Evolutionary conservation across 1,140 invertebrate genomes (phyloP).

Genomic region (Chlorops oryzae): DNA sequence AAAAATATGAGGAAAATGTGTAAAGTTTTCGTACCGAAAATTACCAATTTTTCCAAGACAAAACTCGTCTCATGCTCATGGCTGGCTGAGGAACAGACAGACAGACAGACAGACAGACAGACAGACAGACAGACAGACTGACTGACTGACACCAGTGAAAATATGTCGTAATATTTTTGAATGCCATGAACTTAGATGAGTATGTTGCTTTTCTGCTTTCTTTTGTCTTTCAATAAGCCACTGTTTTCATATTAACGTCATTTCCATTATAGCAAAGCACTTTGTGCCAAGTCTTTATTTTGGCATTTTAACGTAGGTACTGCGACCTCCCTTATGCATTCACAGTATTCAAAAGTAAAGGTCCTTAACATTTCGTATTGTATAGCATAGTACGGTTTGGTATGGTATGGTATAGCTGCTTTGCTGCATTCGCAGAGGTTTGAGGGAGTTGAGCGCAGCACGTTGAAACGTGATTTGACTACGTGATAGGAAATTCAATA

Average conservation of each 20-base stretch:
- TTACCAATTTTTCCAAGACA: no score
- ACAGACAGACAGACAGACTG: not conserved
- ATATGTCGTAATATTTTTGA: not conserved
- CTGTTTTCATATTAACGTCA: constrained; percentile 8
- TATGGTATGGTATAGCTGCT: no score
- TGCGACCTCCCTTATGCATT: no score
- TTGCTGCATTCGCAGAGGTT: no score
- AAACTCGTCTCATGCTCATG: not conserved
- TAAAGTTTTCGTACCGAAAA: no score
- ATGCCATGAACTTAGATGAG: not conserved
- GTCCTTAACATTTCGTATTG: no score
- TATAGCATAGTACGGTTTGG: no score
- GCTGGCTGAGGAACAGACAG: not conserved
- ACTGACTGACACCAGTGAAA: not conserved
- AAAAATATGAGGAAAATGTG: no score
- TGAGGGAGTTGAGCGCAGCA: not conserved
- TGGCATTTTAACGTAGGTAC: not conserved
- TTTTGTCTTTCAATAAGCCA: not conserved
- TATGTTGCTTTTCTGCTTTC: not conserved
- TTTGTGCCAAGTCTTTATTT: not conserved
- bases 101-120: not conserved
- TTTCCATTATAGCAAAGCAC: constrained; percentile 7
- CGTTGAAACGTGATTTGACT: constrained; percentile 3
- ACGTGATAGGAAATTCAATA: constrained; percentile 11
- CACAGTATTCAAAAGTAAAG: no score